A percentile compares a stretch with the other conserved stretches of the same genome.
Evolutionary conservation across 23 tunicate species (phyloP).

Genomic region (Halocynthia roretzi): DNA sequence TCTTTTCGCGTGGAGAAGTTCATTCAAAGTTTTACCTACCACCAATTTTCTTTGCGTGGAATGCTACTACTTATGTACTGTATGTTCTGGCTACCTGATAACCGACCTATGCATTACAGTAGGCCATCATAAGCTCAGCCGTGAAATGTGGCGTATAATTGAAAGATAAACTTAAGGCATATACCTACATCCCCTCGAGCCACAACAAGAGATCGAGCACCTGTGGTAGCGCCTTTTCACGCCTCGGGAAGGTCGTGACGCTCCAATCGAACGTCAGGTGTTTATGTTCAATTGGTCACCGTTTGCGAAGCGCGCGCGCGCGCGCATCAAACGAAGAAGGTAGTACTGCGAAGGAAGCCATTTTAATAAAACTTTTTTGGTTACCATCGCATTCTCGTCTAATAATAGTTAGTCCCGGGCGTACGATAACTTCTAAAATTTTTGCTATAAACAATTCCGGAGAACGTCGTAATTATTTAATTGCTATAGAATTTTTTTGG

Average conservation of each 20-base stretch:
- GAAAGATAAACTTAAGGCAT: conserved; percentile 5
- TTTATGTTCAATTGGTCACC: conserved; percentile 19
- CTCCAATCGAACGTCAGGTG: conserved; percentile 13
- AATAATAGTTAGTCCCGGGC: not conserved
- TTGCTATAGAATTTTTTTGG: not conserved
- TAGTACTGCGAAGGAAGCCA: too few relatives aligned
- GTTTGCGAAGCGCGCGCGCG: not conserved
- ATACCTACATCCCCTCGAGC: conserved; percentile 19
- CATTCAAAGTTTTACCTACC: too few relatives aligned
- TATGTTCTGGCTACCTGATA: not conserved
- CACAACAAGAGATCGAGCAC: conserved; percentile 20
- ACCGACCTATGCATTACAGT: not conserved
- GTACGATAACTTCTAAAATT: not conserved
- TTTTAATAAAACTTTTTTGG: too few relatives aligned
- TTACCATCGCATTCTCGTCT: too few relatives aligned
- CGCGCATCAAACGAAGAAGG: not conserved
- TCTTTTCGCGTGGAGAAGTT: too few relatives aligned
- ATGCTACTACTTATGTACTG: too few relatives aligned
- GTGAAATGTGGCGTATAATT: conserved; percentile 20
- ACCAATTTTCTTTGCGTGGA: too few relatives aligned
- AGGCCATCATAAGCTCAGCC: conserved; percentile 3
- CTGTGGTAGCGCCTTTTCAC: conserved; percentile 17
- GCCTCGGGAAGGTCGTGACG: conserved; percentile 4
- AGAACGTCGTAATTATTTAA: not conserved
- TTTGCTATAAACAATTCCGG: not conserved